Evolutionary conservation across 1,140 invertebrate genomes (phyloP).

Genomic region (Drosophila gunungcola): DNA sequence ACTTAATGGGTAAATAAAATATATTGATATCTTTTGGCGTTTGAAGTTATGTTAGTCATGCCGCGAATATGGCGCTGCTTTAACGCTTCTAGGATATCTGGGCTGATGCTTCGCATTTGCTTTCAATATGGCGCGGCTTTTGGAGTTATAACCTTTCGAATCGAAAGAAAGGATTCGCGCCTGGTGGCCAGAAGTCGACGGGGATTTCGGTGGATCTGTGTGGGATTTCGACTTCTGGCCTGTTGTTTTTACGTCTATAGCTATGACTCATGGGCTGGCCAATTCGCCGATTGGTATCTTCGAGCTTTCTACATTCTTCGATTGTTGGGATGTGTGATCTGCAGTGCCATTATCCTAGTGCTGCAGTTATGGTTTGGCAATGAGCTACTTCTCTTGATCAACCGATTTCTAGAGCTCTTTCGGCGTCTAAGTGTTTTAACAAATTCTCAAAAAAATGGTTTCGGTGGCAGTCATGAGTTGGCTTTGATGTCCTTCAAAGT

Average conservation of each 20-base stretch:
- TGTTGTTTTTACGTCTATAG: conserved; percentile 3
- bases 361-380: conserved; percentile 40
- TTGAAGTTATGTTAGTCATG: conserved; percentile 16
- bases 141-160: conserved; percentile 16
- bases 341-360: conserved; percentile 35
- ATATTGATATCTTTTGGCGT: background rate
- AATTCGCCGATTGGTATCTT: conserved; percentile 4
- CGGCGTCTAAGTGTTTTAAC: conserved; percentile 6
- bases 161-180: background rate
- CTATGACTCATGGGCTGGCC: conserved; percentile 4
- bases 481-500: conserved; percentile 28
- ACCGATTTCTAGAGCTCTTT: conserved; percentile 43
- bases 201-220: conserved; percentile 31
- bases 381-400: conserved; percentile 19
- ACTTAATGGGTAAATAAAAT: conserved; percentile 14
- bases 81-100: conserved; percentile 21
- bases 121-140: conserved; percentile 11
- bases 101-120: conserved; percentile 13
- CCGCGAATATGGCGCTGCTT: background rate
- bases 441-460: background rate
- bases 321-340: conserved; percentile 7
- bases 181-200: conserved; percentile 14
- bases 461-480: conserved; percentile 38
- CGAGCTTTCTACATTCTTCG: conserved; percentile 3
- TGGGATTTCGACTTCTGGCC: conserved; percentile 11